A percentile compares a stretch with the other conserved stretches of the same genome.
phyloP scores from a whole-genome alignment of 2,888 invertebrate genomes.

The Lordiphosa fenestrarum region DNA sequence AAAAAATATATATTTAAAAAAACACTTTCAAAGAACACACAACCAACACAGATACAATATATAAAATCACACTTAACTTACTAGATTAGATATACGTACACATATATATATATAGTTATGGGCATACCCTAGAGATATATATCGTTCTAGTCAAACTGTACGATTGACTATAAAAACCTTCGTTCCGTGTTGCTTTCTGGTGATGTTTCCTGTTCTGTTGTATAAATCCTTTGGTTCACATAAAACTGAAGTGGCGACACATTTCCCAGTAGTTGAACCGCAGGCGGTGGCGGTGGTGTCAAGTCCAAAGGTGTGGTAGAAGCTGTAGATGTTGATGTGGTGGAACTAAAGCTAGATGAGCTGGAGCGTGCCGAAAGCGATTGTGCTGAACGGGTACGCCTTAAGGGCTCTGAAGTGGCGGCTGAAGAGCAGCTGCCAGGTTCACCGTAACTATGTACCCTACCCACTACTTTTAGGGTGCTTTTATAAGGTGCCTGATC shows the following conservation, averaged over 20 bases:
- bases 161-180: conserved; percentile 18
- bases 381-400: conserved; percentile 57
- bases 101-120: background rate
- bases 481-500: conserved; percentile 39
- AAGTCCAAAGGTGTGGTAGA: conserved; percentile 53
- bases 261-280: conserved; percentile 19
- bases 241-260: conserved; percentile 42
- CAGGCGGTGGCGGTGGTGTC: conserved; percentile 44
- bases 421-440: conserved; percentile 29
- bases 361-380: conserved; percentile 54
- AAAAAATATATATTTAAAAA: background rate
- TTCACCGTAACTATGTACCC: conserved; percentile 52
- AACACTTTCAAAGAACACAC: conserved; percentile 4
- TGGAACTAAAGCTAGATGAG: conserved; percentile 50
- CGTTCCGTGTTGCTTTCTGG: conserved; percentile 26
- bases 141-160: background rate
- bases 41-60: conserved; percentile 8
- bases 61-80: conserved; percentile 10
- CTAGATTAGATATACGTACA: background rate
- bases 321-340: conserved; percentile 44
- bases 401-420: conserved; percentile 35
- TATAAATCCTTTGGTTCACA: conserved; percentile 38
- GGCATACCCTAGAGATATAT: conserved; percentile 3
- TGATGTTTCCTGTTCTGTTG: conserved; percentile 32
- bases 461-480: conserved; percentile 43